Base-by-base conservation (phyloP, 2,113 vertebrate genomes). In the Corydoras sp. region DNA sequence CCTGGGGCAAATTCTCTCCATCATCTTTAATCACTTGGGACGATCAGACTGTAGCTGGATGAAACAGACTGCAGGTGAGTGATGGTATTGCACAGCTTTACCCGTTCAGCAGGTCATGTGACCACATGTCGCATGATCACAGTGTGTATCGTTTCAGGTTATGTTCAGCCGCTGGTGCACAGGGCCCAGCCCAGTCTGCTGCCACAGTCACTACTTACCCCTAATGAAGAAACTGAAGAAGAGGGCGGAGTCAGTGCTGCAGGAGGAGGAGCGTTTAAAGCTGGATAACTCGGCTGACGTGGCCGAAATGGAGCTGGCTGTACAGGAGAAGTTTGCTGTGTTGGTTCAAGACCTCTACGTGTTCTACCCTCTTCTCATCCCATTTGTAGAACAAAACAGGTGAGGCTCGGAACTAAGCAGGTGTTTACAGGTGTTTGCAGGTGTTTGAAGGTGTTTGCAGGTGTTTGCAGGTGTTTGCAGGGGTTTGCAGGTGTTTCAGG, bases 201-300 rank as follows among this genome's bases (percentile, higher is more conserved):
- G 72, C 95, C 95, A 90, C 85, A 95, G 89, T 63, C 93, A 96
- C 83, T 95, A 96, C 85, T 88, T 98, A 77, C 95, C 95, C 14
- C 80, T 98, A 73, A 96, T 98, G 95, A 92, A 95, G 84, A 98
- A 98, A 30, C 80, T 98, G 83, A 96, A 90, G 85, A 96, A 95
- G 83, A 93, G 93, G 86, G 90, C 91, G 6, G 93, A 93, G 54
- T 85, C 86, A 72, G 90, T 98, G 72, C 87, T 96, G 15, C 80
- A 89, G 58, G 94, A 97, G 81, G 95, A 97, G 85, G 95, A 98
- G 79, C 91, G 92, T 63, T 85, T 95, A 80, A 95, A 94, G 86
- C 86, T 90, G 1, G 93, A 93, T 81, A 91, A 84, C 62, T 84
- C 87, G 69, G 91, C 89, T 48, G 91, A 93, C 74, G 88, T 90